phyloP scores from a whole-genome alignment of 2,797 vertebrate genomes.

The Urosaurus nigricauda region DNA sequence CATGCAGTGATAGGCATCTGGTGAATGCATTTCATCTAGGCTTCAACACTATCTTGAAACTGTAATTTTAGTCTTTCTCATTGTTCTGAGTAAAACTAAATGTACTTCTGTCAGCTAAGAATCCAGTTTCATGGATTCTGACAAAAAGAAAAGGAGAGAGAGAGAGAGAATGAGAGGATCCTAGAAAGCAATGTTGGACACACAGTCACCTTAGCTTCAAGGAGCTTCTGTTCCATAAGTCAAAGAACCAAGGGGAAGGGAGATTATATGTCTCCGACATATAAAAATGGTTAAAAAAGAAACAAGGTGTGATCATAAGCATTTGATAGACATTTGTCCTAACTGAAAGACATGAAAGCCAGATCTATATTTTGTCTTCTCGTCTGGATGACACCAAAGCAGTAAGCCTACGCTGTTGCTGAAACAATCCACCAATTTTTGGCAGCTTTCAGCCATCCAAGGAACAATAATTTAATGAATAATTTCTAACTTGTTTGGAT shows the following conservation, averaged over 20 bases:
- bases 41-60: conserved; percentile 6
- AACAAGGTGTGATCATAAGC: not conserved
- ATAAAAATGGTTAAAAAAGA: not conserved
- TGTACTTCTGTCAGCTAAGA: not conserved
- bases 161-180: too few species aligned
- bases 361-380: not conserved
- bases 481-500: not conserved
- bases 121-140: not conserved
- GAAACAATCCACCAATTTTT: not conserved
- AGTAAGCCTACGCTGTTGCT: not conserved
- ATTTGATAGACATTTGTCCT: not conserved
- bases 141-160: too few species aligned
- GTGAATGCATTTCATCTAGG: not conserved
- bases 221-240: too few species aligned
- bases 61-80: not conserved
- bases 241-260: not conserved
- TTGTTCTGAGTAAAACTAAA: not conserved
- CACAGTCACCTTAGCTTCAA: not conserved
- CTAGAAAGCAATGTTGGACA: too few species aligned
- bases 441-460: not conserved
- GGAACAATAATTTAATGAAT: not conserved
- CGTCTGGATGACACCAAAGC: not conserved
- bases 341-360: not conserved
- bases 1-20: not conserved
- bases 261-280: not conserved